Base-by-base conservation (phyloP, 2,888 invertebrate genomes). In the Tineola bisselliella region DNA sequence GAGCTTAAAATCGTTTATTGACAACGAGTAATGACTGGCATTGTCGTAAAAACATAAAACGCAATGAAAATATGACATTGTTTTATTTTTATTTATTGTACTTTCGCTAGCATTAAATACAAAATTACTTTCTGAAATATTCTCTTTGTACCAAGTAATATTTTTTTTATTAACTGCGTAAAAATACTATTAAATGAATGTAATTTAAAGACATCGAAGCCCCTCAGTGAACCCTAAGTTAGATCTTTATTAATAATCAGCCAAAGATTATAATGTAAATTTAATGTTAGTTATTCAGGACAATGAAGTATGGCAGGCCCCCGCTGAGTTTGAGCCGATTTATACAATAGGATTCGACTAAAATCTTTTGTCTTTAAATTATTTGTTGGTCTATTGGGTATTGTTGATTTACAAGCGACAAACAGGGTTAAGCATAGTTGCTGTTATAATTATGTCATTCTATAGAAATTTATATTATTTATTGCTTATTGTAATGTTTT, bases 281-380 rank as follows among this genome's bases (percentile, higher is more conserved):
- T 48, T 48, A 48, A 17, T 48, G 48, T 48, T n/a, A 48, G 48
- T 17, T 48, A 48, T 48, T 17, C 13, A 13, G 43, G n/a, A 48
- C 48, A 48, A 48, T 48, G 48, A 48, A 48, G 48, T 17, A 48
- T 48, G 17, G 43, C 25, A 8, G 4, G n/a, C 43, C 3, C 48
- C 48, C 48, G 48, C n/a, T 48, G 48, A n/a, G 48, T 48, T n/a
- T 48, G 15, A 48, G 17, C 48, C 48, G 48, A 48, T 48, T 48
- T 48, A 38, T 12, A 38, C 38, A 38, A 38, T 38, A 38, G 38
- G 10, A 38, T 6, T 38, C 2, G 38, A 10, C 38, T 38, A 3
- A 6, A 10, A 38, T 38, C 38, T 38, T 38, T 38, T 38, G 38
- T 38, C n/a, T 38, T n/a, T 38, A 10, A 38, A 38, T 38, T 38